Evolutionary conservation across 2,888 invertebrate species (phyloP).

Genomic region (Leptinotarsa tumamoca): DNA sequence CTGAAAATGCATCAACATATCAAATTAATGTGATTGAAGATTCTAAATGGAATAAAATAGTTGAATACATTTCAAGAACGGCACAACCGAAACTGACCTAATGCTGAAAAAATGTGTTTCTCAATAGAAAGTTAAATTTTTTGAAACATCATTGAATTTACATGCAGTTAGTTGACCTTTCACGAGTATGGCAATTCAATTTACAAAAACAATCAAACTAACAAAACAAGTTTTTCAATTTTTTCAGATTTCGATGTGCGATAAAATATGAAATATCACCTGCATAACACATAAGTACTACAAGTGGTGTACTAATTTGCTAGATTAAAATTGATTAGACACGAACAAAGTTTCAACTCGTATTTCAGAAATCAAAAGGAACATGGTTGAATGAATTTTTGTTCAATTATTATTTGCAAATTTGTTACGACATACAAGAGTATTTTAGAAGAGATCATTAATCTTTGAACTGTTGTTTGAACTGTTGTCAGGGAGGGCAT

Average conservation of each 20-base stretch:
- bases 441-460: too few species aligned
- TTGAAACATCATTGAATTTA: background rate
- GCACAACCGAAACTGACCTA: background rate
- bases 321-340: too few species aligned
- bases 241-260: background rate
- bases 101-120: background rate
- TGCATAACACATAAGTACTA: too few species aligned
- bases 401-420: too few species aligned
- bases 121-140: background rate
- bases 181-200: background rate
- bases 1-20: background rate
- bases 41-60: background rate
- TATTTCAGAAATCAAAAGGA: too few species aligned
- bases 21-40: background rate
- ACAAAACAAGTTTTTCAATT: background rate
- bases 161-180: background rate
- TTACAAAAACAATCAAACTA: constrained; percentile 13
- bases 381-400: too few species aligned
- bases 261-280: constrained; percentile 16
- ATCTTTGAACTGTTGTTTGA: too few species aligned
- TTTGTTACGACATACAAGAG: too few species aligned
- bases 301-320: too few species aligned
- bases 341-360: too few species aligned
- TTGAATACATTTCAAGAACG: background rate
- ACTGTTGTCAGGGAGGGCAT: too few species aligned